Evolutionary conservation across 2,113 vertebrate species (phyloP).

Genomic region (Neoarius graeffei): DNA sequence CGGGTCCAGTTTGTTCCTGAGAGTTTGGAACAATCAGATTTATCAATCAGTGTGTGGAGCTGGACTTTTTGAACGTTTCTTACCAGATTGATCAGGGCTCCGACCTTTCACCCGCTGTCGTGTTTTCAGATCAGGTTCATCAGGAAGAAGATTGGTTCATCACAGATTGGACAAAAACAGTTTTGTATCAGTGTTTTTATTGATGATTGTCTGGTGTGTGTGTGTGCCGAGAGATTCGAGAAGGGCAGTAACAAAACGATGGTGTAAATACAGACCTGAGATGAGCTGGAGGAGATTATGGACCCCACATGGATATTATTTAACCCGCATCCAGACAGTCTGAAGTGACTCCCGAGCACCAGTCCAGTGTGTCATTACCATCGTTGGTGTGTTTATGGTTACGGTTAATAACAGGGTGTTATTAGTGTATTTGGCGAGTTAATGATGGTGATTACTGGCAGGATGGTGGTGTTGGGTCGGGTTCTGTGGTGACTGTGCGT

Average conservation of each 20-base stretch:
- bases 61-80: neutral
- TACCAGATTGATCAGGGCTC: too few relatives aligned
- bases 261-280: conserved; percentile 32
- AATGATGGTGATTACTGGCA: conserved; percentile 43
- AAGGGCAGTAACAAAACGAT: neutral
- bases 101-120: too few relatives aligned
- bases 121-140: too few relatives aligned
- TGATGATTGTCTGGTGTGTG: too few relatives aligned
- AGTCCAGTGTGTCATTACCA: conserved; percentile 35
- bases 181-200: too few relatives aligned
- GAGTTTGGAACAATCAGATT: neutral
- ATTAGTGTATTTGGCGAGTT: conserved; percentile 26
- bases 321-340: conserved; percentile 26
- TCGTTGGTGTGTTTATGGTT: neutral
- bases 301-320: conserved; percentile 46
- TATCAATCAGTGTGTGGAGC: neutral
- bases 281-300: conserved; percentile 42
- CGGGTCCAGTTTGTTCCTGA: neutral
- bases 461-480: conserved; percentile 6
- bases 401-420: conserved; percentile 44
- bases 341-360: conserved; percentile 4
- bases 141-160: too few relatives aligned
- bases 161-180: too few relatives aligned
- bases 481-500: conserved; percentile 27
- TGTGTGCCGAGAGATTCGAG: neutral